These are phyloP conservation scores for Vidua chalybeata DNA, from an alignment of 2,113 vertebrate species.

Conservation along the genomic window DNA sequence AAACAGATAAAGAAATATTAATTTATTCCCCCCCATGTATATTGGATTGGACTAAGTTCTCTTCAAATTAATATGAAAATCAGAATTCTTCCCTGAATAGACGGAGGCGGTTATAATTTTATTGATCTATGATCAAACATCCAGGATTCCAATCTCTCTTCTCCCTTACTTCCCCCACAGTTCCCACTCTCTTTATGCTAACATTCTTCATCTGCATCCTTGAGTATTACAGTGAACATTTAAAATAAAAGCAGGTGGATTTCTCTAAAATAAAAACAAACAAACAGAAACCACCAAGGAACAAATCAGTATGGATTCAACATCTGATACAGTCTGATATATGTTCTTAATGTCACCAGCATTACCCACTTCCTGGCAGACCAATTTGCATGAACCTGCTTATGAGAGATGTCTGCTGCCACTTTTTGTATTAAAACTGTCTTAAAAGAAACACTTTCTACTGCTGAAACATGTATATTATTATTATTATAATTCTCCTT, in stretches of 20 bases:
- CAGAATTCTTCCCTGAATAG: background rate
- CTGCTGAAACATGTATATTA: background rate
- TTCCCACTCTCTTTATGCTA: slow-evolving; percentile 39
- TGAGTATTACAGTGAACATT: slow-evolving; percentile 12
- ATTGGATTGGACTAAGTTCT: background rate
- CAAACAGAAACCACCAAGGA: background rate
- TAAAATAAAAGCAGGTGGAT: slow-evolving; percentile 53
- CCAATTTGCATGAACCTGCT: background rate
- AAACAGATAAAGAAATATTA: background rate
- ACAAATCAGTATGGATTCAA: background rate
- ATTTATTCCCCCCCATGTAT: background rate
- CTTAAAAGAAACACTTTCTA: slow-evolving; percentile 8
- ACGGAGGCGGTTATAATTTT: background rate
- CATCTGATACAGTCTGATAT: background rate
- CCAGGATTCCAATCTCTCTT: slow-evolving; percentile 6
- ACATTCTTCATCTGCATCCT: slow-evolving; percentile 22
- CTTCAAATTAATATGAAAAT: background rate
- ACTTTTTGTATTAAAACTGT: slow-evolving; percentile 10
- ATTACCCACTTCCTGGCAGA: background rate
- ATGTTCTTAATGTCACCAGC: background rate
- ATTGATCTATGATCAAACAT: slow-evolving; percentile 13
- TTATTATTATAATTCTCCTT: background rate
- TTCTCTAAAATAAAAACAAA: slow-evolving; percentile 29
- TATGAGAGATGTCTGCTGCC: background rate
- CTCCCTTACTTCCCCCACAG: background rate